Base-by-base conservation (phyloP, 2,888 invertebrate genomes). In the Drosophila hamatofila region DNA sequence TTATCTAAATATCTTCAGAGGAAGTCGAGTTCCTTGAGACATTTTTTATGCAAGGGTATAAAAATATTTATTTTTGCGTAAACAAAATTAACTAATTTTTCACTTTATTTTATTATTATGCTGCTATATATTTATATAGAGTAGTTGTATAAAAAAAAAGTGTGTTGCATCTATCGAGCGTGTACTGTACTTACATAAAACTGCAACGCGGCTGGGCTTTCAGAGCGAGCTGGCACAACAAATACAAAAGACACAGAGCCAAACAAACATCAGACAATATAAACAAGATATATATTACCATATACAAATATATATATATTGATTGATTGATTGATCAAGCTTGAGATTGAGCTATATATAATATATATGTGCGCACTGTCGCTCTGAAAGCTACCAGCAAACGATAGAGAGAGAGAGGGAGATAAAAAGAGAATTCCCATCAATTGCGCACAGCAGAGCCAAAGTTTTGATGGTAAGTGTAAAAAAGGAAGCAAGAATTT, bases 141-240 rank as follows among this genome's bases (percentile, higher is more conserved):
- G 18, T 39, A 27, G 25, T 41, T 76, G 14, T 57, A 25, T 46
- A 39, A 41, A 27, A n/a, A 60, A 51, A 23, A 23, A 25, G 46
- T n/a, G 58, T 33, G 41, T 65, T 51, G 42, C 49, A 48, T 44
- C 42, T 63, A 66, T 71, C 52, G 72, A 67, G 46, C 54, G 63
- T 64, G 61, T 35, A 80, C 55, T 76, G 72, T 67, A 64, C 18
- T 41, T 37, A 44, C 21, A 35, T 51, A 59, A 12, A 51, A 39
- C 16, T 18, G 23, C 27, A 56, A 37, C 60, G 57, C 46, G 25
- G 46, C 57, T 39, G 56, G 64, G 59, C 70, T 64, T 75, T 67
- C 84, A 88, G 89, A 83, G 84, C 75, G 56, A 81, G 54, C 48
- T 78, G 70, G 66, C 78, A 67, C 76, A 67, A 69, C 33, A 23